phyloP scores from a whole-genome alignment of 1,140 invertebrate genomes.

The Xylocopa sonorina region DNA sequence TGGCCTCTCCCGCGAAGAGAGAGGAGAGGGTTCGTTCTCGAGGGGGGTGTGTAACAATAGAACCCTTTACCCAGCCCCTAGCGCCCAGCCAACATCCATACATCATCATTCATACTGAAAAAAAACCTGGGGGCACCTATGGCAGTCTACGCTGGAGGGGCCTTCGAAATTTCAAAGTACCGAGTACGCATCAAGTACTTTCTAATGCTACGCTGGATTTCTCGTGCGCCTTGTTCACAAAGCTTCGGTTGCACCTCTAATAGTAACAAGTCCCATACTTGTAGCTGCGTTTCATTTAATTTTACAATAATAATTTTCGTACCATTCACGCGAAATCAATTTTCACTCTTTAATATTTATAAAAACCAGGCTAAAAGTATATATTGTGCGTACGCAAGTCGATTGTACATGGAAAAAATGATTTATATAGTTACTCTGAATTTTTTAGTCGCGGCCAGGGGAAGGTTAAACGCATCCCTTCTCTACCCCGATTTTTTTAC shows the following conservation, averaged over 20 bases:
- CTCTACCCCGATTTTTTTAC: not conserved
- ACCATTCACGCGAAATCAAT: too few species aligned
- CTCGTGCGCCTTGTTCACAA: conserved; percentile 13
- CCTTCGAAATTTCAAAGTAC: conserved; percentile 62
- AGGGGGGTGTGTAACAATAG: conserved; percentile 77
- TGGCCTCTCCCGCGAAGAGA: conserved; percentile 64
- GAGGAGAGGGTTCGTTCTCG: conserved; percentile 64
- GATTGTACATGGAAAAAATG: too few species aligned
- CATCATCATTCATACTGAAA: conserved; percentile 81
- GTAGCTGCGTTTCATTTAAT: not conserved
- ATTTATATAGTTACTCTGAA: too few species aligned
- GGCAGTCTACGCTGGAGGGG: conserved; percentile 46
- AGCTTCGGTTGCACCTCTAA: conserved; percentile 2
- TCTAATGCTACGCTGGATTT: conserved; percentile 38
- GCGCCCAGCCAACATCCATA: conserved; percentile 80
- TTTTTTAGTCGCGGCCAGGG: too few species aligned
- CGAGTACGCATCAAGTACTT: conserved; percentile 65
- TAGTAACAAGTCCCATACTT: not conserved
- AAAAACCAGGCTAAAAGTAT: too few species aligned
- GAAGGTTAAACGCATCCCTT: not conserved
- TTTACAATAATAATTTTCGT: not conserved
- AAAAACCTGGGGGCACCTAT: conserved; percentile 69
- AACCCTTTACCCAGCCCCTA: conserved; percentile 81
- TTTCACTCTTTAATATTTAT: too few species aligned
- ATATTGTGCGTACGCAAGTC: too few species aligned